Evolutionary conservation across 1,140 invertebrate species (phyloP), one percentile per base, ranked within the genome.

Genomic region (Radopholus similis): DNA sequence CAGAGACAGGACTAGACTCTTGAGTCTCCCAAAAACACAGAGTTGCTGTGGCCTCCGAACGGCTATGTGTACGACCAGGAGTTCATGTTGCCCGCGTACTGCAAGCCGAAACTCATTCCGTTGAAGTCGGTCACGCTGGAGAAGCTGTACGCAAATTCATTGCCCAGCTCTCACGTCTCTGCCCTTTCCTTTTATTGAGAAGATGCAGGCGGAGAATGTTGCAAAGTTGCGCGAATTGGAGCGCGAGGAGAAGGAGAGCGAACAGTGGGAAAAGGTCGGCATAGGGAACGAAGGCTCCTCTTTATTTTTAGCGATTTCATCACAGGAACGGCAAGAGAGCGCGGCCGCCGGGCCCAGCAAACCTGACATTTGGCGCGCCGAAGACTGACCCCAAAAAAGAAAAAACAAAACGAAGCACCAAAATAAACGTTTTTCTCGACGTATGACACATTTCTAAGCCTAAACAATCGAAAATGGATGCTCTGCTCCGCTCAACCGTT

Each of bases 21-120:
- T n/a, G n/a, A n/a, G n/a, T n/a, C n/a, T n/a, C n/a, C n/a, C n/a
- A n/a, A n/a, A n/a, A n/a, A n/a, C n/a, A 71, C 70, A 40, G 71
- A 74, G 38, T 26, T 75, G 23, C 32, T 72, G 6, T 72, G 72
- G 72, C 71, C 71, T 23, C 71, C 71, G 2, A 72, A 35, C 23
- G 71, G 71, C 28, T 57, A 65, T 47, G 11, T 72, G 15, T 72
- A 58, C 30, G 53, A 72, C 23, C 60, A 72, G 42, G 69, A 70
- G 38, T 55, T 47, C 37, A 70, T 68, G 55, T 37, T 68, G 11
- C 73, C 73, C 2, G 75, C 64, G 13, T 77, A 75, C 53, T 77
- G 75, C 53, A 77, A 77, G 42, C 76, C 76, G 28, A 77, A 77
- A 37, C 58, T 77, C 11, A 76, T 76, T 44, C 75, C 75, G 34